Percentiles rank a stretch among this genome's conserved stretches.
Evolutionary conservation across 2,113 vertebrate species (phyloP).

Genomic region (Myocastor coypus): DNA sequence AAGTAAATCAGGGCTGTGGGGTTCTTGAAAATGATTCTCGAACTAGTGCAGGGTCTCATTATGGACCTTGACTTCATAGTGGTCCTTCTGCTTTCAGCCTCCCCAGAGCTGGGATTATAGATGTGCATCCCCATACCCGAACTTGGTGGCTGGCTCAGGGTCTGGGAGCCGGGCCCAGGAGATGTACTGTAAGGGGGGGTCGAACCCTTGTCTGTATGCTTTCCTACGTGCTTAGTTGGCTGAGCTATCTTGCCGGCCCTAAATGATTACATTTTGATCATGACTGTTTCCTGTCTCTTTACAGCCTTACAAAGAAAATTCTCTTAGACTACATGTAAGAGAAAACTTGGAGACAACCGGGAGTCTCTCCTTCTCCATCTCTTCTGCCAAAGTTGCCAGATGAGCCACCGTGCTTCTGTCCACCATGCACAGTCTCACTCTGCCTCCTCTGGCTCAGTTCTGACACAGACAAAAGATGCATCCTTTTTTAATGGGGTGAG

Average conservation of each 20-base stretch:
- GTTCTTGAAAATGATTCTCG: neutral
- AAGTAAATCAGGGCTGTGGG: neutral
- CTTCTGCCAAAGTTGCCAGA: neutral
- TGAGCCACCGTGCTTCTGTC: neutral
- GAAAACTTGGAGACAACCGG: neutral
- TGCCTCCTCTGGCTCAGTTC: slow-evolving; percentile 18
- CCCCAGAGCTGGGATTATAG: no score
- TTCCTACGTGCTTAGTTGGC: no score
- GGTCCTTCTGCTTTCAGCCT: no score
- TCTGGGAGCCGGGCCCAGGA: no score
- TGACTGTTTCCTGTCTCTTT: neutral
- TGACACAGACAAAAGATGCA: slow-evolving; percentile 57
- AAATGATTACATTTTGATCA: neutral
- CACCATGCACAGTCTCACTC: slow-evolving; percentile 8
- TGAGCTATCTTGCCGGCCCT: no score
- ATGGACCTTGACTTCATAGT: no score
- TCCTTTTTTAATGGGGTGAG: slow-evolving; percentile 65
- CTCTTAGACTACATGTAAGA: neutral
- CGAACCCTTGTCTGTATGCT: no score
- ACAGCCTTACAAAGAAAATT: neutral
- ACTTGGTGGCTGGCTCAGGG: no score
- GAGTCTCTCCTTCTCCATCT: neutral
- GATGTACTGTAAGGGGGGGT: no score
- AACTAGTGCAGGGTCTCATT: neutral
- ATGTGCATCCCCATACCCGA: no score